Percentiles rank a stretch among this genome's conserved stretches.
Conservation (phyloP, 2,797 vertebrate genomes). For the Xenentodon cancila region DNA sequence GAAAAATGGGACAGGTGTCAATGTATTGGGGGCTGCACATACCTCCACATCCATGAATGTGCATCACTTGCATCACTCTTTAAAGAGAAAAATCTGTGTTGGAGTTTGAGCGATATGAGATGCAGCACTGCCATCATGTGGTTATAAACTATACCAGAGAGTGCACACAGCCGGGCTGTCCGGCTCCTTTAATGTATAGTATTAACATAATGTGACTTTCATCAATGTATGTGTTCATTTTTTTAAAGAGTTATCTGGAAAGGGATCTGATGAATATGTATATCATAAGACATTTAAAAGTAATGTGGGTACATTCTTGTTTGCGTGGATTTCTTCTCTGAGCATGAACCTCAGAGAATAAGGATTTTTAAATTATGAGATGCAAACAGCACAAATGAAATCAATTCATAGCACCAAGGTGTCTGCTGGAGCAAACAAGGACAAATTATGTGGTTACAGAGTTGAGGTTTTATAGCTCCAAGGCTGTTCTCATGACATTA, state of each 20-base stretch:
- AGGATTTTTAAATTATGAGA: neutral
- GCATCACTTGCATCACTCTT: constrained; percentile 7
- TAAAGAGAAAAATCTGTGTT: constrained; percentile 3
- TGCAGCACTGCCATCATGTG: constrained; percentile 78
- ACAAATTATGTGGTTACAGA: constrained; percentile 9
- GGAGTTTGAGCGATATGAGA: constrained; percentile 40
- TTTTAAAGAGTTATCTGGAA: no score
- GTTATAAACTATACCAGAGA: constrained; percentile 19
- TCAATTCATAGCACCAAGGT: neutral
- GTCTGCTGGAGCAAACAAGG: constrained; percentile 7
- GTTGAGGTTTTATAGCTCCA: constrained; percentile 18
- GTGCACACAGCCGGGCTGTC: neutral
- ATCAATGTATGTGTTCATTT: no score
- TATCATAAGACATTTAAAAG: neutral
- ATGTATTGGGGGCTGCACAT: constrained; percentile 36
- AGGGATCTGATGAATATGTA: no score
- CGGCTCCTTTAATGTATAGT: constrained; percentile 1
- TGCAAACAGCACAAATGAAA: constrained; percentile 1
- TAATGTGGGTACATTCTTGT: neutral
- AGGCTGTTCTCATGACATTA: constrained; percentile 12
- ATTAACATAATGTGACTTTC: neutral
- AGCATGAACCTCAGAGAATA: neutral
- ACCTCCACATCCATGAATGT: constrained; percentile 13
- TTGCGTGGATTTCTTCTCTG: neutral
- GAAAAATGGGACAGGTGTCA: constrained; percentile 47